These are phyloP conservation scores for Siniperca knerii DNA, from an alignment of 2,113 vertebrate genomes.

Conservation along the genomic window DNA sequence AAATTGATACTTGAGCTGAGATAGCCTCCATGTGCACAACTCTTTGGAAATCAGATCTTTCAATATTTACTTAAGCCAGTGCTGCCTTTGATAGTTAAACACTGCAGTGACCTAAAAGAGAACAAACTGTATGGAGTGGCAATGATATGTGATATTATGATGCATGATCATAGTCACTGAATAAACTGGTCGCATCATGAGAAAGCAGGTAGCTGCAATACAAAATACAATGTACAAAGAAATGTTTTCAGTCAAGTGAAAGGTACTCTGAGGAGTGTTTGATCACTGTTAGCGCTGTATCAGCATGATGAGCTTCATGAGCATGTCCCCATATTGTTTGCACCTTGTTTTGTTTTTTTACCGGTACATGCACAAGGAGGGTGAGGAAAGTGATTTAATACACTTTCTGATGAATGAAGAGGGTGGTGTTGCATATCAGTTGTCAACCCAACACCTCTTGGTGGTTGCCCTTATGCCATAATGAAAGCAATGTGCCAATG, in stretches of 20 bases:
- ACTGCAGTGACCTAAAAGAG: constrained; percentile 13
- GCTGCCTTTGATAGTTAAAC: constrained; percentile 48
- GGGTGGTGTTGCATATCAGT: background rate
- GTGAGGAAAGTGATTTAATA: background rate
- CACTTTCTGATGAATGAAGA: background rate
- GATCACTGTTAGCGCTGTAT: background rate
- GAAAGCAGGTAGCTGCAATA: background rate
- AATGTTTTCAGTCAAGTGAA: background rate
- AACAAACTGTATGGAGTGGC: background rate
- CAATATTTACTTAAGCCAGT: constrained; percentile 42
- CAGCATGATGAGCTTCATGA: background rate
- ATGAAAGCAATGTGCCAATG: background rate
- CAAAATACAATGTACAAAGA: background rate
- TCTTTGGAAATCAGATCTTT: constrained; percentile 52
- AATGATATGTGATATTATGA: constrained; percentile 2
- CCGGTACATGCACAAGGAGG: background rate
- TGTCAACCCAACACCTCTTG: background rate
- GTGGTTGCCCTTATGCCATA: background rate
- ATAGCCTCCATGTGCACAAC: constrained; percentile 12
- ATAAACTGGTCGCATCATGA: background rate
- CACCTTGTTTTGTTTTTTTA: background rate
- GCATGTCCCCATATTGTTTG: background rate
- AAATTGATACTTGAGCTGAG: constrained; percentile 52
- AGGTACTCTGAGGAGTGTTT: background rate
- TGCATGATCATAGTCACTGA: background rate